Evolutionary conservation across 2,888 invertebrate species (phyloP).

Genomic region (Aphrophora alni): DNA sequence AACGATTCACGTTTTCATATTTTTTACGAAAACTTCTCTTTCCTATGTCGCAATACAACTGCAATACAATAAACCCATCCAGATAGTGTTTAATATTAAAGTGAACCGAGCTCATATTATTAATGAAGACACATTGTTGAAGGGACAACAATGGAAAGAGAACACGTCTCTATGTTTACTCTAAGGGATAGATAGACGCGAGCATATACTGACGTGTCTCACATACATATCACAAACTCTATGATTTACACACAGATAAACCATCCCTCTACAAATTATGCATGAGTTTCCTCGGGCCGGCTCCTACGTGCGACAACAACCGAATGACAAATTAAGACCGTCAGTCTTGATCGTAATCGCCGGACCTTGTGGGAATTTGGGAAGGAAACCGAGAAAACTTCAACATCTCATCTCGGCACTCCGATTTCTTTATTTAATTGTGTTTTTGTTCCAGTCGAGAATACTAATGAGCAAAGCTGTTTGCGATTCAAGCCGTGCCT

Average conservation of each 20-base stretch:
- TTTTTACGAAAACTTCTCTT: background rate
- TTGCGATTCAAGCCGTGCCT: background rate
- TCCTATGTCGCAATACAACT: background rate
- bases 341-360: background rate
- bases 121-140: conserved; percentile 9
- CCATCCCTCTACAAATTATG: background rate
- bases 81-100: background rate
- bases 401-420: background rate
- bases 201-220: background rate
- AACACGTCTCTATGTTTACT: background rate
- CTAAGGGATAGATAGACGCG: background rate
- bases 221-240: background rate
- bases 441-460: background rate
- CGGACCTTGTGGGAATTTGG: background rate
- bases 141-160: conserved; percentile 6
- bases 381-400: background rate
- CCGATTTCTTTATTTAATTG: conserved; percentile 9
- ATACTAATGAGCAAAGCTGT: background rate
- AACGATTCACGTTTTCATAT: too few species aligned
- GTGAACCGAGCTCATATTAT: background rate
- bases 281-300: background rate
- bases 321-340: background rate
- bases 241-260: background rate
- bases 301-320: background rate
- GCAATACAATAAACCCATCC: conserved; percentile 6